phyloP scores from a whole-genome alignment of 2,113 vertebrate species.

The Elachura formosa region DNA sequence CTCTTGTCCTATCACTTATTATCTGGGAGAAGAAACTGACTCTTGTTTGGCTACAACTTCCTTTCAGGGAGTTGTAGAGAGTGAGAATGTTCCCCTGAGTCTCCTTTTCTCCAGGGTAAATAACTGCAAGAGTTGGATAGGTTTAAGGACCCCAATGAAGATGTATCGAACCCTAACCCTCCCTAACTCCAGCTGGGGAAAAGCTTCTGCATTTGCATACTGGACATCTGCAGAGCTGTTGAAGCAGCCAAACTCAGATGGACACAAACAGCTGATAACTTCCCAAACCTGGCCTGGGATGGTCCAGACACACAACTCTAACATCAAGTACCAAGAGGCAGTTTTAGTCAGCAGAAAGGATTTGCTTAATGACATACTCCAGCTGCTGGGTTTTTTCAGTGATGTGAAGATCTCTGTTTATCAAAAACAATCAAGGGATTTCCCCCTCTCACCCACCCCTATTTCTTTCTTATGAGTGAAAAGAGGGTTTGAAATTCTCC shows the following conservation, averaged over 20 bases:
- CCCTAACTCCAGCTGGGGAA: neutral
- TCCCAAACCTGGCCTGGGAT: neutral
- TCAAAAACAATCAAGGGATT: neutral
- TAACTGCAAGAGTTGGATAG: neutral
- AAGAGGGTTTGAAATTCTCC: neutral
- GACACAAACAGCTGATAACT: neutral
- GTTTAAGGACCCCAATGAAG: neutral
- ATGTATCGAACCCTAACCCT: neutral
- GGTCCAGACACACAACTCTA: neutral
- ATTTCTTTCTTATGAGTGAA: neutral
- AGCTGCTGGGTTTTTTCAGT: neutral
- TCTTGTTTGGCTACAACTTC: neutral
- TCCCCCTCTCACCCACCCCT: rapidly evolving
- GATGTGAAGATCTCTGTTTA: neutral
- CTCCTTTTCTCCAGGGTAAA: neutral
- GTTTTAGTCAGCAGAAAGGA: neutral
- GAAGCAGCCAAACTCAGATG: neutral
- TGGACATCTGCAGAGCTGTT: neutral
- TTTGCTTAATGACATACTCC: neutral
- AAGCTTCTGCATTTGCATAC: neutral
- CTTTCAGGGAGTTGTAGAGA: neutral
- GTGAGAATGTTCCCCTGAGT: neutral
- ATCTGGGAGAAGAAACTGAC: neutral
- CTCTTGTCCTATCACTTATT: neutral
- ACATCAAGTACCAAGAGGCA: neutral